Conservation (phyloP, 2,113 vertebrate genomes). For the Cyanoramphus novaezelandiae region DNA sequence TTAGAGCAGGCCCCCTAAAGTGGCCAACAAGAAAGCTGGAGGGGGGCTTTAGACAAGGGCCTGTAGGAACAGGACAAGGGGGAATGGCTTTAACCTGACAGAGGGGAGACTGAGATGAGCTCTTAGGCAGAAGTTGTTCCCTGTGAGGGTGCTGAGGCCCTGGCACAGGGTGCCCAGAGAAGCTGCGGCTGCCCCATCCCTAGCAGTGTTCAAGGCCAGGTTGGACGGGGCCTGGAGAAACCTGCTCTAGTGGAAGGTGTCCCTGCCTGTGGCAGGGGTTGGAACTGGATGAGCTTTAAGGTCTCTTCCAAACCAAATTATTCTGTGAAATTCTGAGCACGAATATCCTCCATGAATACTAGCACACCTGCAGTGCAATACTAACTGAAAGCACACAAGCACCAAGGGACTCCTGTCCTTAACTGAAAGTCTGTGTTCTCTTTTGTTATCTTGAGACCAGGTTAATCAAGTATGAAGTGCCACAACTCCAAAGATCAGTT, state of each 20-base stretch:
- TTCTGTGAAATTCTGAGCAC: background rate
- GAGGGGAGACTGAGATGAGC: background rate
- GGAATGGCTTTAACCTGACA: background rate
- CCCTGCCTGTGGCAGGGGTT: background rate
- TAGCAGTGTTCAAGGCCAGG: background rate
- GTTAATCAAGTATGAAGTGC: accelerated
- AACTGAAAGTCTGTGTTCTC: background rate
- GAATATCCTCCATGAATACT: accelerated
- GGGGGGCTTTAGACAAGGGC: background rate
- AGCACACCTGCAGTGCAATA: too few relatives aligned
- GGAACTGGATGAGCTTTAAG: background rate
- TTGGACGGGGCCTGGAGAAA: background rate
- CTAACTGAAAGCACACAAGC: background rate
- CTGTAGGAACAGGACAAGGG: background rate
- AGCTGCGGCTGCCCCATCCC: background rate
- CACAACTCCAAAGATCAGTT: background rate
- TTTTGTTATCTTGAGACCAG: background rate
- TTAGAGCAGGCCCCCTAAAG: background rate
- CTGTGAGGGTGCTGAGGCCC: background rate
- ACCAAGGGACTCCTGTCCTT: too few relatives aligned
- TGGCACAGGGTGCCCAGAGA: background rate
- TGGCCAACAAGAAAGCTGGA: background rate
- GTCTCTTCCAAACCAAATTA: background rate
- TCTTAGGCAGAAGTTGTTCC: background rate
- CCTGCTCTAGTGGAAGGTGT: background rate